Evolutionary conservation across 35 echinoderm and acorn worm genomes (phyloP).

Genomic region (Diadema setosum): DNA sequence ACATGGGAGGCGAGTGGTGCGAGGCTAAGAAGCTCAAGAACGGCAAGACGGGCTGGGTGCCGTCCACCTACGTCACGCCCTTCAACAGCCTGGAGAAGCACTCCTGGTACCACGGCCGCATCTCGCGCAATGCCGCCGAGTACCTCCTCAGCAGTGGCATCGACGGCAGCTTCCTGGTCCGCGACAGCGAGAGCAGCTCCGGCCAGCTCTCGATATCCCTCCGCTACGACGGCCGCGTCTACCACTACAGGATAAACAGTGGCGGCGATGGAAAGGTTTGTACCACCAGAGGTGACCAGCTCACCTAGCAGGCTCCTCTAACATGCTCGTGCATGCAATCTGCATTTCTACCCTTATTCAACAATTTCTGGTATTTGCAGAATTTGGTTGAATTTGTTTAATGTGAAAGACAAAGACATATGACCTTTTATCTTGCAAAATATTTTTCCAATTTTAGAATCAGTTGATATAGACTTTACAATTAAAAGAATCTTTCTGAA

Average conservation of each 20-base stretch:
- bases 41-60: slow-evolving; percentile 88
- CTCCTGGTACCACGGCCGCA: slow-evolving; percentile 97
- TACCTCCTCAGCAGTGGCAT: slow-evolving; percentile 98
- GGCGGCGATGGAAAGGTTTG: slow-evolving; percentile 83
- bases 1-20: slow-evolving; percentile 91
- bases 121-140: slow-evolving; percentile 89
- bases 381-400: too few relatives aligned
- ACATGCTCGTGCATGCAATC: too few relatives aligned
- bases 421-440: too few relatives aligned
- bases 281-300: too few relatives aligned
- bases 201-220: slow-evolving; percentile 94
- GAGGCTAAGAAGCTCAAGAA: slow-evolving; percentile 74
- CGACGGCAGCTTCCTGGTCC: slow-evolving; percentile 97
- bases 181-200: slow-evolving; percentile 95
- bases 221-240: slow-evolving; percentile 88
- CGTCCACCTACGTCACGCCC: slow-evolving; percentile 80
- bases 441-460: too few relatives aligned
- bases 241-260: slow-evolving; percentile 92
- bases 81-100: slow-evolving; percentile 95
- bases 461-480: too few relatives aligned
- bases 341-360: too few relatives aligned
- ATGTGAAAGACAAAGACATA: too few relatives aligned
- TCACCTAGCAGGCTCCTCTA: too few relatives aligned
- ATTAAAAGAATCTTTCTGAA: too few relatives aligned
- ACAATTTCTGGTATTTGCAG: too few relatives aligned